Evolutionary conservation across 2,113 vertebrate species (phyloP).

Genomic region (Emydocephalus ijimae): DNA sequence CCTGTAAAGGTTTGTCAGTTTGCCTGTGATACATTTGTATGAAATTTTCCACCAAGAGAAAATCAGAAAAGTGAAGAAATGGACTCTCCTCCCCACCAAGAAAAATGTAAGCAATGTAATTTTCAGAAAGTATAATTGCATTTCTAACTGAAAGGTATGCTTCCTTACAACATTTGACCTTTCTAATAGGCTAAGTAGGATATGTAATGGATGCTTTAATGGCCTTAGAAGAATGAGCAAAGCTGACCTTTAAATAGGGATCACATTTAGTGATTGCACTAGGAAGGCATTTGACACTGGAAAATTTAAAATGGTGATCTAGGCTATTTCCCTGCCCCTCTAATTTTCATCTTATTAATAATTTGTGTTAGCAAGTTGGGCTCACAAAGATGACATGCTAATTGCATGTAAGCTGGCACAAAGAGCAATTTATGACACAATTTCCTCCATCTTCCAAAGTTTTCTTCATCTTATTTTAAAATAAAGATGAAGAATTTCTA

Average conservation of each 20-base stretch:
- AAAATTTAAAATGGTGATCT: conserved; percentile 31
- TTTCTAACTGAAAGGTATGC: conserved; percentile 57
- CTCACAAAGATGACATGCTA: not conserved
- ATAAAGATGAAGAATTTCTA: not conserved
- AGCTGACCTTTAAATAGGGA: conserved; percentile 61
- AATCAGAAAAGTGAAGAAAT: not conserved
- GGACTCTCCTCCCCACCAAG: not conserved
- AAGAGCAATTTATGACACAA: not conserved
- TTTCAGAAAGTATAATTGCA: conserved; percentile 58
- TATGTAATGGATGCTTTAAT: conserved; percentile 64
- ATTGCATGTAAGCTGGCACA: not conserved
- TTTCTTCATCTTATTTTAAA: not conserved
- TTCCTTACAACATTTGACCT: conserved; percentile 64
- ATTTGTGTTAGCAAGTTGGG: conserved; percentile 32
- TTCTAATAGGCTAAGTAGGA: conserved; percentile 58
- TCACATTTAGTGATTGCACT: conserved; percentile 34
- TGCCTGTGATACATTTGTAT: conserved; percentile 25
- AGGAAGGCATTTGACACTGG: conserved; percentile 44
- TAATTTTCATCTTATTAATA: conserved; percentile 1
- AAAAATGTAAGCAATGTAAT: conserved; percentile 39
- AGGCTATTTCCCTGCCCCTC: not conserved
- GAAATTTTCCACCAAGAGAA: conserved; percentile 35
- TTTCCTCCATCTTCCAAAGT: not conserved
- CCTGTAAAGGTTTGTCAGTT: not conserved
- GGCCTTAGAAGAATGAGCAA: conserved; percentile 58